Evolutionary conservation across 2,797 vertebrate species (phyloP).

Genomic region (Acipenser oxyrinchus): DNA sequence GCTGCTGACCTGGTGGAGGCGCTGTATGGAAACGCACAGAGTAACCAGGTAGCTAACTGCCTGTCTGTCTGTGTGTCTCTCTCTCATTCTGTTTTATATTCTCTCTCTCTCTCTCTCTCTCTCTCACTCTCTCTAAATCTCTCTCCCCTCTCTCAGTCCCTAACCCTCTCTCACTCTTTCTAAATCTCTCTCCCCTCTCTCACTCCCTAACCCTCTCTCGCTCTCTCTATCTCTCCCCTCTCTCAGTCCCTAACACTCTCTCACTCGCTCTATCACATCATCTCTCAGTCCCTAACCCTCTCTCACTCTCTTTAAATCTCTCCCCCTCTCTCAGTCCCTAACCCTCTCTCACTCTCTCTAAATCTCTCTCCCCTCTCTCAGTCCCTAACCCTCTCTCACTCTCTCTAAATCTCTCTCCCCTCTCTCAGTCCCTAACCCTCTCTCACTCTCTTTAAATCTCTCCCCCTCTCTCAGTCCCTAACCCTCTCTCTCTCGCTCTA

Average conservation of each 20-base stretch:
- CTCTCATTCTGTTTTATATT: not conserved
- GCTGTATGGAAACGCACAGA: conserved; percentile 89
- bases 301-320: no score
- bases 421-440: no score
- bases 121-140: not conserved
- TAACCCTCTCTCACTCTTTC: no score
- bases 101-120: not conserved
- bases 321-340: no score
- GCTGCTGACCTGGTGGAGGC: conserved; percentile 94
- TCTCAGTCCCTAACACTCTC: no score
- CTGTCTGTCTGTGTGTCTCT: not conserved
- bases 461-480: not conserved
- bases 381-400: no score
- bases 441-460: not conserved
- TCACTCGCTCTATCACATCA: no score
- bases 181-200: no score
- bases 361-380: not conserved
- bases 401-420: no score
- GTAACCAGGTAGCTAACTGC: conserved; percentile 78
- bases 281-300: no score
- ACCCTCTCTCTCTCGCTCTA: not conserved
- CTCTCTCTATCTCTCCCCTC: not conserved
- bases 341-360: not conserved
- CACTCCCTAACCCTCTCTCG: no score
- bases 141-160: not conserved